Conservation (phyloP, 2,888 invertebrate species). For the Acronicta alni region DNA sequence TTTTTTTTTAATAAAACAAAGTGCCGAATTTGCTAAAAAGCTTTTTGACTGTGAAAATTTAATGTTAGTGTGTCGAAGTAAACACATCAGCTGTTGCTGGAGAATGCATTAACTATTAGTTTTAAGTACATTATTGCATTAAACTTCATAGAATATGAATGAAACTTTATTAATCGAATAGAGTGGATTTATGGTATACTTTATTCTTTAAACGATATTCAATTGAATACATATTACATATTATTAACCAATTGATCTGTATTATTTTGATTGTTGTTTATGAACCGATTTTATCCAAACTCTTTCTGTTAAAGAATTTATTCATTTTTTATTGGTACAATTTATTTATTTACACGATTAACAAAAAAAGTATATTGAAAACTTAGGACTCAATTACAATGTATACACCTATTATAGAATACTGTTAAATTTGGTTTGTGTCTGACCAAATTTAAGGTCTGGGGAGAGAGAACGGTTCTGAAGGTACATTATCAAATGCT, state of each 20-base stretch:
- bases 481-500: no score
- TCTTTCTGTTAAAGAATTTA: no score
- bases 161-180: conserved; percentile 3
- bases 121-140: conserved; percentile 3
- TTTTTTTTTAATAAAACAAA: conserved; percentile 42
- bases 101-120: conserved; percentile 5
- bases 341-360: no score
- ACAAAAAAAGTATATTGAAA: no score
- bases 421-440: no score
- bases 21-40: conserved; percentile 38
- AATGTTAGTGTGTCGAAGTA: conserved; percentile 11
- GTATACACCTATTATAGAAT: no score
- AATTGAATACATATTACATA: background rate
- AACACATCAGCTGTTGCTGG: background rate
- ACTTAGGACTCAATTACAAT: no score
- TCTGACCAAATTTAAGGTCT: no score
- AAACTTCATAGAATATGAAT: conserved; percentile 4
- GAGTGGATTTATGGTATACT: background rate
- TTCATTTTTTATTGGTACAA: no score
- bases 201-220: background rate
- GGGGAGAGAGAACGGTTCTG: no score
- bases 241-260: background rate
- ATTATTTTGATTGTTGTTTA: no score
- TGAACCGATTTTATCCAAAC: no score
- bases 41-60: conserved; percentile 27